Base-by-base conservation (phyloP, 2,113 vertebrate species). In the Catharus bicknelli region DNA sequence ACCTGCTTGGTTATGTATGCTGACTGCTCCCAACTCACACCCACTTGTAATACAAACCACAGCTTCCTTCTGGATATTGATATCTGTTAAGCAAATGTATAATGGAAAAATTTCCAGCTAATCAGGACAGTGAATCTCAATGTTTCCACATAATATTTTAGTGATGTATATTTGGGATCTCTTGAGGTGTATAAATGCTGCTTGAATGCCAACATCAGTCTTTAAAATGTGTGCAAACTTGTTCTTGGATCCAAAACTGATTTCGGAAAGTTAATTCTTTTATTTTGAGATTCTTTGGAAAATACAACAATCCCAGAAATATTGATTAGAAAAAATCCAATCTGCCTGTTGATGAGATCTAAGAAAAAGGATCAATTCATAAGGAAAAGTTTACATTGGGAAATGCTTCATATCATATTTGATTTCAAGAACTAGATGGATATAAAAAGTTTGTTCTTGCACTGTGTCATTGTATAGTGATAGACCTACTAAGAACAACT, bases 1-100 rank as follows among this genome's bases (percentile, higher is more conserved):
- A 74, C 63, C 55, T 88, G 70, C 47, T 85, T 90, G 54, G 38
- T 76, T 87, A 32, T 42, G 22, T 72, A 38, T 70, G 68, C 63
- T 73, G 63, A n/a, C 74, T 66, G 82, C 34, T 93, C 63, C 68
- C 5, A 73, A 12, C 51, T 90, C 72, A 83, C 59, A 55, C 67
- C 47, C 48, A 51, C 54, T 63, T 48, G 47, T 66, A 70, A 62
- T 43, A 54, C 62, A 86, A 93, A 74, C 68, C 67, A 42, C 68
- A 86, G 38, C 55, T 93, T 94, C 86, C 76, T 86, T 86, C 72
- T 80, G 83, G 51, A 43, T 93, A 66, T 74, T 69, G 17, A 26
- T 70, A 42, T 78, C 68, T 93, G 57, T 51, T 74, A 86, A 93
- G 32, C 64, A 94, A 83, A 90, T 53, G 19, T 64, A 15, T 63